Conservation (phyloP, 2,888 invertebrate species). For the Torymus aiolomorphi region DNA sequence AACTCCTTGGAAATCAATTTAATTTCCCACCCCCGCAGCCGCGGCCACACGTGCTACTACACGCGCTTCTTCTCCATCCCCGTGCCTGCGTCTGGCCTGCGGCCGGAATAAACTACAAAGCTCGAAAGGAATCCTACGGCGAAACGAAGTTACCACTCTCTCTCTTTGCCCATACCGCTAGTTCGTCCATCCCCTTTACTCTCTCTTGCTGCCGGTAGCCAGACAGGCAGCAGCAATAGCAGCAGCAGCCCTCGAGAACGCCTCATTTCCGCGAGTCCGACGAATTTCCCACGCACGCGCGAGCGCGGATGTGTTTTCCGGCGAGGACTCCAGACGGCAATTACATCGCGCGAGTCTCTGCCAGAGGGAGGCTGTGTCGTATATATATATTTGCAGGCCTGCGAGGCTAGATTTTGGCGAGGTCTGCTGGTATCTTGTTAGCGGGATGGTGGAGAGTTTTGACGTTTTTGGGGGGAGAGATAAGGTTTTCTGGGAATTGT, state of each 20-base stretch:
- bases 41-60: too few relatives aligned
- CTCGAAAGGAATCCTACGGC: slow-evolving; percentile 39
- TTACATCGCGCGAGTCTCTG: slow-evolving; percentile 16
- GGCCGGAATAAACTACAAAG: slow-evolving; percentile 52
- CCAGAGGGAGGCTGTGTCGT: background rate
- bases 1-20: slow-evolving; percentile 21
- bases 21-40: slow-evolving; percentile 9
- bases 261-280: slow-evolving; percentile 51
- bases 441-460: background rate
- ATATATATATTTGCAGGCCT: too few relatives aligned
- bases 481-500: too few relatives aligned
- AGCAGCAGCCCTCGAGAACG: slow-evolving; percentile 2
- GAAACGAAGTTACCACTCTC: slow-evolving; percentile 40
- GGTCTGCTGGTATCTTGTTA: background rate
- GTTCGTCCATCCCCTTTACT: slow-evolving; percentile 1
- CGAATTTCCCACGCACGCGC: slow-evolving; percentile 30
- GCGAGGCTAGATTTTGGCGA: background rate
- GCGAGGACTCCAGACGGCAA: slow-evolving; percentile 33
- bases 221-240: background rate
- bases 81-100: slow-evolving; percentile 5
- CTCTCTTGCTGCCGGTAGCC: background rate
- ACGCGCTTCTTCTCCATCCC: too few relatives aligned
- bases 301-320: background rate
- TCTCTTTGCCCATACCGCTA: background rate
- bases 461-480: too few relatives aligned